Base-by-base conservation (phyloP, 1,140 invertebrate genomes). In the Drosophila aff. region DNA sequence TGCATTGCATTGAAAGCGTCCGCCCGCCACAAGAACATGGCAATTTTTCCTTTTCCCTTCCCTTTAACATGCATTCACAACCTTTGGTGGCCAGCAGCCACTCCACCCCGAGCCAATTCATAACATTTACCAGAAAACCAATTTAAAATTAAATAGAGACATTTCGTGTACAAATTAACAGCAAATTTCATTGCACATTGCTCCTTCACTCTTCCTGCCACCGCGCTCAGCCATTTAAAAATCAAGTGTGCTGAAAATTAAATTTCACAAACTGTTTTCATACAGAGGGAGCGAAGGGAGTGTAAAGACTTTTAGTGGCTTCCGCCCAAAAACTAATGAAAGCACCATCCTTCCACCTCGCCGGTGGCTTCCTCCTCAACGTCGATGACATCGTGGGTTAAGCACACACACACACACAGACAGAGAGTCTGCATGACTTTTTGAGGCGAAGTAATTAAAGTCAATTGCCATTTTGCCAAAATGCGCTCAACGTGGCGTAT, bases 401-500 rank as follows among this genome's bases (percentile, higher is more conserved):
- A 69, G 46, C 44, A 55, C 55, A 60, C 62, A 68, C 47, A 44
- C 57, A 69, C 6, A 66, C 28, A 55, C 38, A 36, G 38, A 69
- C 6, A 67, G 41, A 63, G 21, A 21, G 47, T 53, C 67, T 76
- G 72, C 68, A 77, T 82, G 83, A 83, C 72, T 81, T 83, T 86
- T 76, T 53, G 67, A 73, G 83, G 65, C 81, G 49, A 62, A 75
- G 84, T 79, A 90, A 85, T 89, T 89, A 89, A 89, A 89, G 85
- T 84, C 81, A 90, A 89, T 90, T 89, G 81, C 78, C 71, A 85
- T 75, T 90, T 81, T 90, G 82, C 69, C 78, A 85, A 89, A 89
- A 89, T 81, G 68, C 66, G 78, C 75, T 73, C 57, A 62, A 71
- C 78, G 75, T 81, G 69, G 74, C 85, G 78, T 90, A 90, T 90